phyloP scores from a whole-genome alignment of 1,140 invertebrate genomes.

The Drosophila sucinea region DNA sequence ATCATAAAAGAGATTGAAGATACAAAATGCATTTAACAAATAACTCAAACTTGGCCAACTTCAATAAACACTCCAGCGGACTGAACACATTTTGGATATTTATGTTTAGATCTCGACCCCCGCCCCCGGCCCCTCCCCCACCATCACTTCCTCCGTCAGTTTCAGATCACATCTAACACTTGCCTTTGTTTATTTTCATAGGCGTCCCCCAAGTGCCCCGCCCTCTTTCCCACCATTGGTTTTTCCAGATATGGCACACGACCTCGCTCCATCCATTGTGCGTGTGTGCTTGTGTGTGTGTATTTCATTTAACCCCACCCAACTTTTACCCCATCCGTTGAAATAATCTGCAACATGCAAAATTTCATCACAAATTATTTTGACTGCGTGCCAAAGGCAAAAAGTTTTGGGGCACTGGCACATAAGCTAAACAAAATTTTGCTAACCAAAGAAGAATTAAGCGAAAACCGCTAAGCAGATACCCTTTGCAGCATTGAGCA shows the following conservation, averaged over 20 bases:
- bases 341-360: slow-evolving; percentile 9
- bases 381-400: slow-evolving; percentile 10
- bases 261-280: slow-evolving; percentile 10
- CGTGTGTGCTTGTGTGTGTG: background rate
- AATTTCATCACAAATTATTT: slow-evolving; percentile 13
- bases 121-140: background rate
- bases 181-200: background rate
- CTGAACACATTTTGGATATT: slow-evolving; percentile 1
- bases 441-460: background rate
- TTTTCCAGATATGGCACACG: background rate
- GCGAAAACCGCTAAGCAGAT: too few species aligned
- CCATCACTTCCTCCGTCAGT: background rate
- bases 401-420: slow-evolving; percentile 9
- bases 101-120: background rate
- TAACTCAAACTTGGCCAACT: slow-evolving; percentile 2
- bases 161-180: slow-evolving; percentile 1
- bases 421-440: slow-evolving; percentile 5
- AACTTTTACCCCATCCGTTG: background rate
- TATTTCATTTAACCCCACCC: slow-evolving; percentile 4
- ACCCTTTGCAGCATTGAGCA: too few species aligned
- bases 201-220: background rate
- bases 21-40: background rate
- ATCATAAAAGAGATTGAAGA: background rate
- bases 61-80: slow-evolving; percentile 3
- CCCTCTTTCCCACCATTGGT: background rate